Percentiles rank a stretch among this genome's conserved stretches.
These are phyloP conservation scores for Argyra leucocephala DNA, from an alignment of 2,888 invertebrate genomes.

Conservation along the genomic window DNA sequence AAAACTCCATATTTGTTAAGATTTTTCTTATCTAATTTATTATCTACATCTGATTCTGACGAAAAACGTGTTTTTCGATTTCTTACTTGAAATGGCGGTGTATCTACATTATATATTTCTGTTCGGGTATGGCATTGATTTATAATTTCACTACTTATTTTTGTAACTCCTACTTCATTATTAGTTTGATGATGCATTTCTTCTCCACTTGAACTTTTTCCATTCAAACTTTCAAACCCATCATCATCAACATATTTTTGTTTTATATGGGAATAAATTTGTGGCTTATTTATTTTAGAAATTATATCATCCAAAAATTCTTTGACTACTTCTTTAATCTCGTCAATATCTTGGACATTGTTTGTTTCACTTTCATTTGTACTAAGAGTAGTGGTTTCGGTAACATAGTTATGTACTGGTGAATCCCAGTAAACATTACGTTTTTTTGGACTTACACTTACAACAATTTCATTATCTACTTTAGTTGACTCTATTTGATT, in stretches of 20 bases:
- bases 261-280: constrained; percentile 18
- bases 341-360: constrained; percentile 17
- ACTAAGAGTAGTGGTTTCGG: constrained; percentile 20
- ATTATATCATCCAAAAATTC: constrained; percentile 29
- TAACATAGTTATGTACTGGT: constrained; percentile 38
- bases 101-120: constrained; percentile 15
- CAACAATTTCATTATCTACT: not conserved
- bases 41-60: not conserved
- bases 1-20: constrained; percentile 15
- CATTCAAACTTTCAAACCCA: constrained; percentile 77
- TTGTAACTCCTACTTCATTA: not conserved
- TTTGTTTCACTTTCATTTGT: constrained; percentile 30
- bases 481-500: not conserved
- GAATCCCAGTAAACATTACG: constrained; percentile 43
- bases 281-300: not conserved
- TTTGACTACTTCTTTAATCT: constrained; percentile 26
- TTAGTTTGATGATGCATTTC: constrained; percentile 29
- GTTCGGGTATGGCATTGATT: constrained; percentile 14
- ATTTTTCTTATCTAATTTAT: not conserved
- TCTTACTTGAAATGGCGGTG: not conserved
- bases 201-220: constrained; percentile 63
- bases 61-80: constrained; percentile 12
- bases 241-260: constrained; percentile 55
- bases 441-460: constrained; percentile 31
- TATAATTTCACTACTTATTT: not conserved